A percentile compares a stretch with the other conserved stretches of the same genome.
These are phyloP conservation scores for Maccullochella peelii DNA, from an alignment of 2,113 vertebrate species.

Conservation along the genomic window DNA sequence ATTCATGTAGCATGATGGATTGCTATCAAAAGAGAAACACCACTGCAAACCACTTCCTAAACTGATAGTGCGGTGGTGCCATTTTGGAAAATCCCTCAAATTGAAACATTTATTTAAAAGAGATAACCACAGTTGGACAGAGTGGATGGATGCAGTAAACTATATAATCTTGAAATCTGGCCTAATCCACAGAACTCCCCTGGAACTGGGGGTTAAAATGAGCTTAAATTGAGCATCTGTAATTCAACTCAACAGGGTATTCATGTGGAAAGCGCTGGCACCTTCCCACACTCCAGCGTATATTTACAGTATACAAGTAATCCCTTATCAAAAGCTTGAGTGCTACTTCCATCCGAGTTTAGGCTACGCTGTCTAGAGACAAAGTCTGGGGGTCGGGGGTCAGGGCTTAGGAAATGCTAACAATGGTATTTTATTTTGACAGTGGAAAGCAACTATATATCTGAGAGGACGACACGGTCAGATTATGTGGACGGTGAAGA, in stretches of 20 bases:
- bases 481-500: constrained; percentile 50
- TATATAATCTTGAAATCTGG: constrained; percentile 62
- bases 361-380: constrained; percentile 38
- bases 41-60: constrained; percentile 49
- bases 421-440: constrained; percentile 78
- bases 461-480: constrained; percentile 45
- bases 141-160: constrained; percentile 27
- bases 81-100: constrained; percentile 49
- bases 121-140: constrained; percentile 23
- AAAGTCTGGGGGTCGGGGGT: constrained; percentile 64
- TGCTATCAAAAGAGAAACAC: constrained; percentile 59
- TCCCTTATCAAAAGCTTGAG: constrained; percentile 67
- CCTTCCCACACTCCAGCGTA: constrained; percentile 73
- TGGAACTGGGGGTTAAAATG: constrained; percentile 57
- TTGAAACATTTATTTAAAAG: constrained; percentile 40
- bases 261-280: constrained; percentile 73
- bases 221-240: constrained; percentile 77
- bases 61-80: constrained; percentile 36
- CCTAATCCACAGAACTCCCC: constrained; percentile 45
- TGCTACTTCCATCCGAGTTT: constrained; percentile 57
- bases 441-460: constrained; percentile 39
- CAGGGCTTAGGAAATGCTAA: constrained; percentile 76
- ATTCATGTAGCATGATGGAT: constrained; percentile 53
- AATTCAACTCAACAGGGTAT: constrained; percentile 72
- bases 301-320: constrained; percentile 80